A percentile compares a stretch with the other conserved stretches of the same genome.
Conservation (phyloP, 2,888 invertebrate genomes). For the Sclerodermus sp. region DNA sequence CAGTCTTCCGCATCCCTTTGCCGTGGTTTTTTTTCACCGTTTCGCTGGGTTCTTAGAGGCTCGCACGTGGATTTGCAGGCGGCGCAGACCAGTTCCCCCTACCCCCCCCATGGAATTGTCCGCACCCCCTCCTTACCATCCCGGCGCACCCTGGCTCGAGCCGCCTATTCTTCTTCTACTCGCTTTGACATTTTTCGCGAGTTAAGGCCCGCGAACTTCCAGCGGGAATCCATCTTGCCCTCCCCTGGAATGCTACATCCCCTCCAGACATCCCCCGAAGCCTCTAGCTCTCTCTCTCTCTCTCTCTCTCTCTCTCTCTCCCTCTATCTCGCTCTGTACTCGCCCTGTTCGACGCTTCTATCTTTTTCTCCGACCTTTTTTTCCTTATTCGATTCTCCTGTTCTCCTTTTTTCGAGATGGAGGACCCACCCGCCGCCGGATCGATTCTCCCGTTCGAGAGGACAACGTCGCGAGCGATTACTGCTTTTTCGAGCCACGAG, state of each 20-base stretch:
- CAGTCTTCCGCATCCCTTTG: background rate
- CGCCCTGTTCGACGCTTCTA: constrained; percentile 8
- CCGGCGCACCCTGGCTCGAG: constrained; percentile 6
- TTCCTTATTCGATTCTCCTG: constrained; percentile 2
- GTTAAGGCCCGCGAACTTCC: constrained; percentile 40
- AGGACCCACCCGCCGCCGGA: constrained; percentile 19
- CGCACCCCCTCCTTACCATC: constrained; percentile 1
- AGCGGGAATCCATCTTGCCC: constrained; percentile 40
- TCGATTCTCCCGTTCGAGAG: constrained; percentile 33
- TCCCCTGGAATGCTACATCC: constrained; percentile 16
- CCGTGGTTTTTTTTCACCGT: background rate
- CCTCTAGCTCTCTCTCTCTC: constrained; percentile 13
- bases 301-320: constrained; percentile 6
- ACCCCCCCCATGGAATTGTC: background rate
- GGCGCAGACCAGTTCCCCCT: too few relatives aligned
- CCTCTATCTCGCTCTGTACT: constrained; percentile 7
- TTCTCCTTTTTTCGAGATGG: background rate
- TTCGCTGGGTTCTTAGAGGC: too few relatives aligned
- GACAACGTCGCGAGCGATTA: background rate
- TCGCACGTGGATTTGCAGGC: too few relatives aligned
- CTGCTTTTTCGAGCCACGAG: too few relatives aligned
- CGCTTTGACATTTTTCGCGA: constrained; percentile 44
- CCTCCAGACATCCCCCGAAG: constrained; percentile 17
- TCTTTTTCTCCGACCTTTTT: constrained; percentile 1
- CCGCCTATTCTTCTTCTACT: constrained; percentile 33